Evolutionary conservation across 2,797 vertebrate species (phyloP).

Genomic region (Typhlichthys eigenmanni): DNA sequence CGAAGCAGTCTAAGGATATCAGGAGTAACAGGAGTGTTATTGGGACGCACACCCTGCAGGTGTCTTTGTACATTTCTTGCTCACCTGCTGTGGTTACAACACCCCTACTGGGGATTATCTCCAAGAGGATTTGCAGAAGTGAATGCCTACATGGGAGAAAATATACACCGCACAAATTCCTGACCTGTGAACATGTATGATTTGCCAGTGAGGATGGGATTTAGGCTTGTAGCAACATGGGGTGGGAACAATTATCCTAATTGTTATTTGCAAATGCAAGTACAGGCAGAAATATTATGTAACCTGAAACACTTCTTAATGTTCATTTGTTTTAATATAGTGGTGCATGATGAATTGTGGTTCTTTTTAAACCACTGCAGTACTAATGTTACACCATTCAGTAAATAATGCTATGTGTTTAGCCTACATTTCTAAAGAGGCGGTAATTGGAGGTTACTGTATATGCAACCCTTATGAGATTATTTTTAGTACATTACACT

Average conservation of each 20-base stretch:
- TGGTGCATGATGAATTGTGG: too few relatives aligned
- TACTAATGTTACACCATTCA: too few relatives aligned
- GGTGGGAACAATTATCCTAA: not conserved
- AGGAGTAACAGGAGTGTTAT: constrained; percentile 40
- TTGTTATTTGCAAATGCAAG: not conserved
- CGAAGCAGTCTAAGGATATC: constrained; percentile 37
- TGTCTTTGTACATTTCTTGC: constrained; percentile 59
- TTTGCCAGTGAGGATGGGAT: constrained; percentile 33
- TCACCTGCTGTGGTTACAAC: constrained; percentile 58
- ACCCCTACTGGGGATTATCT: constrained; percentile 59
- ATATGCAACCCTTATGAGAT: too few relatives aligned
- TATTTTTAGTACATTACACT: too few relatives aligned
- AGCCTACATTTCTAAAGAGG: too few relatives aligned
- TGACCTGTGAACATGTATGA: constrained; percentile 27
- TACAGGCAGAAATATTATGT: too few relatives aligned
- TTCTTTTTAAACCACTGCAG: too few relatives aligned
- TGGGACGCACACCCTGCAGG: constrained; percentile 51
- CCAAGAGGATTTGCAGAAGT: constrained; percentile 41
- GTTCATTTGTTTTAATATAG: too few relatives aligned
- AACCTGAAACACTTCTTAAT: too few relatives aligned
- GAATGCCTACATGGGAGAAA: constrained; percentile 9
- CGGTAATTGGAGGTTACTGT: too few relatives aligned
- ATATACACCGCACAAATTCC: constrained; percentile 28
- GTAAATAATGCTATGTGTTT: too few relatives aligned
- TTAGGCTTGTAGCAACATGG: constrained; percentile 1